Percentiles rank a stretch among this genome's conserved stretches.
Conservation (phyloP, 2,888 invertebrate genomes). For the Cryptus viduatorius region DNA sequence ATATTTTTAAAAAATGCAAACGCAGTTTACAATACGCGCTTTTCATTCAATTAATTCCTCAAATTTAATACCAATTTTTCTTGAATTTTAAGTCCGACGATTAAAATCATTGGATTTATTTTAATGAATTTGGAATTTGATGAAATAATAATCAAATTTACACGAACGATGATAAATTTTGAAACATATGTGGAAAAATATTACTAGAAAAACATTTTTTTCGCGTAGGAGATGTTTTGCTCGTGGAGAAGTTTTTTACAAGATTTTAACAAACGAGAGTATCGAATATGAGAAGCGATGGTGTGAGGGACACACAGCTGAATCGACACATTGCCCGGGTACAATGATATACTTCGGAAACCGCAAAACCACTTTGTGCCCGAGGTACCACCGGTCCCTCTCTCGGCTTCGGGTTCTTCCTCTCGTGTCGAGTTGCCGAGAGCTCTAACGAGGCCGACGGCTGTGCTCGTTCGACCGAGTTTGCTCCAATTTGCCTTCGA, state of each 20-base stretch:
- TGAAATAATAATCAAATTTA: too few relatives aligned
- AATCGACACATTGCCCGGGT: constrained; percentile 29
- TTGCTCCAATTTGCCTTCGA: constrained; percentile 76
- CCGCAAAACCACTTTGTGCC: constrained; percentile 58
- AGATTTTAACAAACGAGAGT: constrained; percentile 27
- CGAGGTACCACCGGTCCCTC: constrained; percentile 4
- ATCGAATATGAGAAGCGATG: constrained; percentile 21
- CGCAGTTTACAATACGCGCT: too few relatives aligned
- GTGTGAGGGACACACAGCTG: constrained; percentile 7
- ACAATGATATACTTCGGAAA: constrained; percentile 45
- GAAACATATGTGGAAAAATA: too few relatives aligned
- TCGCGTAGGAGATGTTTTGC: too few relatives aligned
- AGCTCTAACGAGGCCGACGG: constrained; percentile 74
- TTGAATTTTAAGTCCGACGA: too few relatives aligned
- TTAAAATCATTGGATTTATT: too few relatives aligned
- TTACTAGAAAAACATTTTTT: too few relatives aligned
- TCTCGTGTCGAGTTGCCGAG: constrained; percentile 10
- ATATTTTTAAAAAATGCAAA: too few relatives aligned
- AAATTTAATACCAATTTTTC: too few relatives aligned
- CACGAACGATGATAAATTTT: too few relatives aligned
- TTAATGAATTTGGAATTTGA: too few relatives aligned
- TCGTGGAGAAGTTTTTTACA: background rate
- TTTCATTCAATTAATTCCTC: too few relatives aligned
- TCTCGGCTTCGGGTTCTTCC: constrained; percentile 16
- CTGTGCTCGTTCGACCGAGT: constrained; percentile 75